A percentile compares a stretch with the other conserved stretches of the same genome.
phyloP scores from a whole-genome alignment of 2,888 invertebrate genomes.

The Noctua comes region DNA sequence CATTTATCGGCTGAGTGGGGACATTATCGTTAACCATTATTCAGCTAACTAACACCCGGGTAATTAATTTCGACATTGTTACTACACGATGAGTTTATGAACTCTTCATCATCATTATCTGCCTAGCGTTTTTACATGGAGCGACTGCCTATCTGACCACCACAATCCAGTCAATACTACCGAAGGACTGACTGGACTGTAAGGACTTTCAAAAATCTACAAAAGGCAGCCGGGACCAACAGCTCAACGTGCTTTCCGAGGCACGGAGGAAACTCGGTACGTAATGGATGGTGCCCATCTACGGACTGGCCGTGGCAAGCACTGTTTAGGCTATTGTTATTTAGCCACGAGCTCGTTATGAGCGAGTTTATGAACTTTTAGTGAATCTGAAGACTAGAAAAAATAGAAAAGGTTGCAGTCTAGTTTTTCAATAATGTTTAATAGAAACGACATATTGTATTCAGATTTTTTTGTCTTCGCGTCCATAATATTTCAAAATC shows the following conservation, averaged over 20 bases:
- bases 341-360: background rate
- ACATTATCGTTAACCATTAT: conserved; percentile 27
- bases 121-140: background rate
- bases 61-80: background rate
- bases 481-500: background rate
- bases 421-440: no score
- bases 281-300: background rate
- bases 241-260: background rate
- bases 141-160: background rate
- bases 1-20: conserved; percentile 22
- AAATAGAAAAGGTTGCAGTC: background rate
- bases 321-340: background rate
- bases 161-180: background rate
- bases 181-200: background rate
- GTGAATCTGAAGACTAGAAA: background rate
- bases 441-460: no score
- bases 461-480: background rate
- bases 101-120: background rate
- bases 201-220: background rate
- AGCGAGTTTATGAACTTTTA: background rate
- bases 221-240: background rate
- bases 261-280: background rate
- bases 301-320: background rate
- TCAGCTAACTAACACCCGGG: conserved; percentile 4
- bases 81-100: background rate